Percentiles rank a stretch among this genome's conserved stretches.
These are phyloP conservation scores for Amphiduros pacificus DNA, from an alignment of 2,888 invertebrate species.

Conservation along the genomic window DNA sequence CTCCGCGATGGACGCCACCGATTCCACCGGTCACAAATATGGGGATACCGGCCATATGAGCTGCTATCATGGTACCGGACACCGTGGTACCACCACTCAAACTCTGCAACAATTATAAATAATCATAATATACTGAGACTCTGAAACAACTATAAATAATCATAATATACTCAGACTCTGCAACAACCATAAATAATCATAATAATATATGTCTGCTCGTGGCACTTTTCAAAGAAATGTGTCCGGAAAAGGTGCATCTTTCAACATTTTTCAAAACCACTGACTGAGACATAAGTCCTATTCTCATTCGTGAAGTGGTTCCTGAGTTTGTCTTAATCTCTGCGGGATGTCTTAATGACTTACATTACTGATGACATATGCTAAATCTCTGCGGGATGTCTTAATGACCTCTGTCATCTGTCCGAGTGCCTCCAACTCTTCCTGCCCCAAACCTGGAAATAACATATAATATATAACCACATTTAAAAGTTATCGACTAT, in stretches of 20 bases:
- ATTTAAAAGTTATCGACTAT: no score
- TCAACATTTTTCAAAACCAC: no score
- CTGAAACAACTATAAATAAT: slow-evolving; percentile 29
- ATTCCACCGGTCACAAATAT: slow-evolving; percentile 90
- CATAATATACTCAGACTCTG: slow-evolving; percentile 37
- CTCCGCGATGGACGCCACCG: slow-evolving; percentile 93
- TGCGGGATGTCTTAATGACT: background rate
- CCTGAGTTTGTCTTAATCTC: background rate
- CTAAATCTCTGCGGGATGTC: slow-evolving; percentile 84
- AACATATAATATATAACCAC: background rate
- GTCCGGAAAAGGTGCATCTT: no score
- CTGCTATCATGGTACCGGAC: slow-evolving; percentile 86
- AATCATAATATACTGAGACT: slow-evolving; percentile 27
- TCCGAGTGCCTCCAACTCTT: slow-evolving; percentile 72
- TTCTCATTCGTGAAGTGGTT: background rate
- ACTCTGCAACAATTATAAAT: slow-evolving; percentile 32
- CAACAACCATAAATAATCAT: background rate
- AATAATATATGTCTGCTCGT: background rate
- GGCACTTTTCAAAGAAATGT: no score
- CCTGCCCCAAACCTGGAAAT: slow-evolving; percentile 63
- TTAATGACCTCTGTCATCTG: slow-evolving; percentile 69
- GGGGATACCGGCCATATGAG: slow-evolving; percentile 78
- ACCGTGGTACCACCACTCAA: slow-evolving; percentile 86
- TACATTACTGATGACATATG: slow-evolving; percentile 72
- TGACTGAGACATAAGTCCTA: no score